A percentile compares a stretch with the other conserved stretches of the same genome.
Evolutionary conservation across 2,113 vertebrate species (phyloP).

Genomic region (Tachysurus fulvidraco): DNA sequence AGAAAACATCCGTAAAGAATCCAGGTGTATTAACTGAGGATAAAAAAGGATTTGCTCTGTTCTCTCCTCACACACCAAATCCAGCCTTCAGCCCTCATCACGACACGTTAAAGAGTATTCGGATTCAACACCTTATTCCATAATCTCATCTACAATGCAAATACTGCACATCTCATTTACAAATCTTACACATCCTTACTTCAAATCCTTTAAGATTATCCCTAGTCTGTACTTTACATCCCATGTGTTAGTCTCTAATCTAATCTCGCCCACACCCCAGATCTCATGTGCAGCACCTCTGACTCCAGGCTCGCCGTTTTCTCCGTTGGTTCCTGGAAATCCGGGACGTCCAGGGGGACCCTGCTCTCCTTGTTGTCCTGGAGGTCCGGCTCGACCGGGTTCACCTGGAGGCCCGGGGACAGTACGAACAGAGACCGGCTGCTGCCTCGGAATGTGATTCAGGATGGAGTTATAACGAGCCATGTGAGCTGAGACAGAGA

Average conservation of each 20-base stretch:
- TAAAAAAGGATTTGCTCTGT: not conserved
- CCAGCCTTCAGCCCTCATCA: not conserved
- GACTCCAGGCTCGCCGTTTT: slow-evolving; percentile 88
- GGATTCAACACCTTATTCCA: not conserved
- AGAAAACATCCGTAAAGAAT: not conserved
- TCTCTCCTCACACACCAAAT: not conserved
- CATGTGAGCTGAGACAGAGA: slow-evolving; percentile 84
- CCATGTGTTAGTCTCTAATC: not conserved
- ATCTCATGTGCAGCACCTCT: slow-evolving; percentile 70
- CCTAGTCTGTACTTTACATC: not conserved
- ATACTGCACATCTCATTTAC: not conserved
- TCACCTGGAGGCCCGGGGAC: slow-evolving; percentile 89
- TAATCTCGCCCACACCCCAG: not conserved
- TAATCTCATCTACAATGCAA: slow-evolving; percentile 13
- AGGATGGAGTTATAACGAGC: slow-evolving; percentile 88
- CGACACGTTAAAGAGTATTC: not conserved
- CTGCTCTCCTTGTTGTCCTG: slow-evolving; percentile 88
- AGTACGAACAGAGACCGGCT: slow-evolving; percentile 79
- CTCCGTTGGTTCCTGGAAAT: slow-evolving; percentile 88
- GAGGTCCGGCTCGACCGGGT: slow-evolving; percentile 81
- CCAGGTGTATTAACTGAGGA: not conserved
- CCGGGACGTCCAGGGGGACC: slow-evolving; percentile 88
- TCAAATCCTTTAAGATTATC: not conserved
- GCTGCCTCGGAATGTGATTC: slow-evolving; percentile 87
- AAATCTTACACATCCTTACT: slow-evolving; percentile 8